Evolutionary conservation across 2,888 invertebrate genomes (phyloP).

Genomic region (Eupithecia centaureata): DNA sequence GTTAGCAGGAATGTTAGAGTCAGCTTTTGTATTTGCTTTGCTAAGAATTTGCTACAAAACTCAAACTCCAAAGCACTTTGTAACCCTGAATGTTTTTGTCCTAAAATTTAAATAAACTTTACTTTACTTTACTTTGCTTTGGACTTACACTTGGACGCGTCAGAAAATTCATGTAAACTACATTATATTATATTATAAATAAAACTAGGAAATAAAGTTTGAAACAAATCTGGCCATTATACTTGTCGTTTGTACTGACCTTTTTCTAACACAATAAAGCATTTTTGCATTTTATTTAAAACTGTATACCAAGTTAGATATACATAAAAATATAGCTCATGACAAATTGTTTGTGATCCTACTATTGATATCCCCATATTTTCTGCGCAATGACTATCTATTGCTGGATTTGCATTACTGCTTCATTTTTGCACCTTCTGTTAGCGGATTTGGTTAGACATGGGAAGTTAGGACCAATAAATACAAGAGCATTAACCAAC

Average conservation of each 20-base stretch:
- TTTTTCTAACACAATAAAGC: too few species aligned
- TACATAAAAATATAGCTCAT: not conserved
- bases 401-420: conserved; percentile 45
- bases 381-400: conserved; percentile 23
- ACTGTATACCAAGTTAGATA: not conserved
- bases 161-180: too few species aligned
- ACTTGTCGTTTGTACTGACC: too few species aligned
- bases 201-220: too few species aligned
- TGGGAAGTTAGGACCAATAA: conserved; percentile 71
- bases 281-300: too few species aligned
- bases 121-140: not conserved
- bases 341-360: conserved; percentile 30
- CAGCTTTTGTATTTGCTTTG: conserved; percentile 16
- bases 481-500: conserved; percentile 47
- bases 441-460: conserved; percentile 61
- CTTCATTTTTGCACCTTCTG: conserved; percentile 59
- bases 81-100: too few species aligned
- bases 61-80: too few species aligned
- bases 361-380: conserved; percentile 38
- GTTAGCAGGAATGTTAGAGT: conserved; percentile 49
- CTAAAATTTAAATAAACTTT: not conserved
- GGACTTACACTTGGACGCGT: too few species aligned
- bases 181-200: too few species aligned
- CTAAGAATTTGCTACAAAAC: too few species aligned
- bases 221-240: too few species aligned